Evolutionary conservation across 2,797 vertebrate species (phyloP).

Genomic region (Anolis apletophallus): DNA sequence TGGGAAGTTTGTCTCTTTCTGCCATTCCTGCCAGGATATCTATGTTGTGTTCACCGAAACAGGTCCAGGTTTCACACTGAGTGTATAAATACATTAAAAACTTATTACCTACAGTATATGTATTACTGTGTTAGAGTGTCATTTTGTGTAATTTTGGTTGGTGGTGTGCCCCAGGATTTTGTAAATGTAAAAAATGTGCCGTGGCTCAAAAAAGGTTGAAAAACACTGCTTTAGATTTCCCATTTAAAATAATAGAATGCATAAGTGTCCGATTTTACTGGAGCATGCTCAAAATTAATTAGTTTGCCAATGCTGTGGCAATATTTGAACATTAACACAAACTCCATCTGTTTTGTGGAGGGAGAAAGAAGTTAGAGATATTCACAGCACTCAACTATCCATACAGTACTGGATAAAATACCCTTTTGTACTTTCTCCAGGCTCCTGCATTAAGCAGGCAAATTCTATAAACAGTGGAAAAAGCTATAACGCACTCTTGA

Average conservation of each 20-base stretch:
- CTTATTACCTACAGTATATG: too few relatives aligned
- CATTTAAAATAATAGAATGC: neutral
- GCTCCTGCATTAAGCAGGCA: slow-evolving; percentile 39
- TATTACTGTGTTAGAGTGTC: too few relatives aligned
- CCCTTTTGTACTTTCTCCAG: neutral
- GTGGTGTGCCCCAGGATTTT: too few relatives aligned
- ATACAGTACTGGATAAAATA: neutral
- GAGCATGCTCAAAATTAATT: neutral
- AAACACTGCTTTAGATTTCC: too few relatives aligned
- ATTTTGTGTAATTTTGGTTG: too few relatives aligned
- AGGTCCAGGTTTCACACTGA: too few relatives aligned
- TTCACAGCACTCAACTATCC: slow-evolving; percentile 16
- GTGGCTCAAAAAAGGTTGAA: too few relatives aligned
- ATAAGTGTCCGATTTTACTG: neutral
- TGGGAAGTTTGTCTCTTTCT: too few relatives aligned
- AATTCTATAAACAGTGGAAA: slow-evolving; percentile 7
- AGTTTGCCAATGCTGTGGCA: neutral
- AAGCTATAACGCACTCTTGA: slow-evolving; percentile 48
- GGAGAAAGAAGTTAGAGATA: slow-evolving; percentile 35
- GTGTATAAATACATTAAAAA: too few relatives aligned
- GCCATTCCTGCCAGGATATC: too few relatives aligned
- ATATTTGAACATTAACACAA: neutral
- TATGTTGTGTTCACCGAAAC: too few relatives aligned
- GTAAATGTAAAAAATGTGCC: too few relatives aligned
- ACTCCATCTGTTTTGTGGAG: neutral